Base-by-base conservation (phyloP, 1,140 invertebrate genomes). In the Rhyzopertha dominica region DNA sequence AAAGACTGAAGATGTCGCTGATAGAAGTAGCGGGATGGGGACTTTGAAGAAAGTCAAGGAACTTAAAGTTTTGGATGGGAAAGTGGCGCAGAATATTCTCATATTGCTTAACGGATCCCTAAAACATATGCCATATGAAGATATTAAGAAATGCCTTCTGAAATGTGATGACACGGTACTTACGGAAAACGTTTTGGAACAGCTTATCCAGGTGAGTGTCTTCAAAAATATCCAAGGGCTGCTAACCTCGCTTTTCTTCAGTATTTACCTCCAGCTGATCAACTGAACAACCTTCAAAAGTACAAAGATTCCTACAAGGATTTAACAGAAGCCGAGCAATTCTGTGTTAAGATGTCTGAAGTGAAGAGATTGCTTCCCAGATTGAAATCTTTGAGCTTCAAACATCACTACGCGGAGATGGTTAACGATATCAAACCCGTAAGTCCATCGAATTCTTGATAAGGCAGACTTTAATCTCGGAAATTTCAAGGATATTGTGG, bases 81-180 rank as follows among this genome's bases (percentile, higher is more conserved):
- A 97, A 72, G 76, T 89, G 1, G 94, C 92, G 0, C 94, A 98
- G 73, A 98, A 95, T 72, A 79, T 98, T n/a, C 84, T 84, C 9
- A 98, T 98, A 59, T 70, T 97, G 4, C 69, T 97, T 0, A 84
- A 83, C 18, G 88, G 93, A 3, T 87, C 88, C 0, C 73, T 97
- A 12, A 97, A 97, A 66, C 88, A 93, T 56, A 79, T 95, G 68
- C 78, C 81, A 1, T 89, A 93, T 56, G 79, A 87, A 12, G 86
- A 94, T 58, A 86, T 98, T 5, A 85, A 86, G 59, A 75, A 74
- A 5, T 86, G 86, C 53, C 80, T 98, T 31, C 62, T 98, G 3
- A 77, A 79, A 50, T 92, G 93, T 63, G 90, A 97, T 63, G 87
- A 90, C 38, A 75, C 78, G 2, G 80, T 93, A 37, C 72, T 98